Evolutionary conservation across 92 coral and sea anemone genomes (phyloP), one percentile per base, ranked within the genome.

Genomic region (Porites evermanni): DNA sequence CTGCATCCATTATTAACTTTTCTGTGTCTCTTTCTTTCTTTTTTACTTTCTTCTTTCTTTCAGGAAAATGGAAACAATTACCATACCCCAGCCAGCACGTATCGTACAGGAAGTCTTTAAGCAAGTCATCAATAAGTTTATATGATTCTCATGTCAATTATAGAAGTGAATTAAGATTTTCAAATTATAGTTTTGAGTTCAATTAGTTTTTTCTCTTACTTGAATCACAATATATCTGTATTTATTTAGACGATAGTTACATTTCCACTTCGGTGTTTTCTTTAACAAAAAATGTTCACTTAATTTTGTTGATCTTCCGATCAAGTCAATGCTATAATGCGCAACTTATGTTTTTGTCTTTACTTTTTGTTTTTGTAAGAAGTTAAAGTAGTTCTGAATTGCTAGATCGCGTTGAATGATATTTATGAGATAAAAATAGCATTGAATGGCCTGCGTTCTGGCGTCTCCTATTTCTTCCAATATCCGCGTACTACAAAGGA

Each of bases 61-160:
- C 90, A 97, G 99, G 90, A 92, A 56, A 97, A 97, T 85, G 99
- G 99, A 32, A 90, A 91, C 58, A 97, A 97, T 72, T 97, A 97
- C 71, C 95, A 97, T 91, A 97, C 99, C 8, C 94, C 97, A 32
- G 92, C 98, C 58, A 93, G 96, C n/a, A 94, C 96, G 70, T 94
- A 94, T 81, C 87, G 94, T 65, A 88, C 98, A 12, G 98, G 98
- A 16, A 89, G 98, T 76, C 87, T 94, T 72, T 94, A 83, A 94
- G 73, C 56, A 53, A 17, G 54, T 14, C 7, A 44, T n/a, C 12
- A 8, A 19, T 9, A 20, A 18, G 19, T 14, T 6, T 44, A 38
- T 12, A 21, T 10, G 29, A 8, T 56, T 56, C 61, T 56, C 2
- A 56, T 56, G 50, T 54, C 38, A 23, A 79, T 23, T 80, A 29